Base-by-base conservation (phyloP, 1,140 invertebrate species). In the Lepidurus packardi region DNA sequence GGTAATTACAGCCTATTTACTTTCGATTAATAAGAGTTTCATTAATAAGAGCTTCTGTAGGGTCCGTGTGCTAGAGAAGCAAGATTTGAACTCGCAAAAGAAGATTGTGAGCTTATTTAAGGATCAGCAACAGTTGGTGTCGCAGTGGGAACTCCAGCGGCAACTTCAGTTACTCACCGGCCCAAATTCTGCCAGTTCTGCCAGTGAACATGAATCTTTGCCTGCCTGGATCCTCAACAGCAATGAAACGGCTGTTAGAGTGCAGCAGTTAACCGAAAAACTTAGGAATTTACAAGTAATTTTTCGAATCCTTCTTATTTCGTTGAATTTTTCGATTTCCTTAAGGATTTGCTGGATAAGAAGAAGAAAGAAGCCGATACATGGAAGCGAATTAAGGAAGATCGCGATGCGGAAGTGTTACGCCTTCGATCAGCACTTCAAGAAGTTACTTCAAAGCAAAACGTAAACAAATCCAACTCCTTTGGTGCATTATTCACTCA, bases 71-170 rank as follows among this genome's bases (percentile, higher is more conserved):
- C 53, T 65, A 16, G 45, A 25, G 9, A 77, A 41, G 44, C 24
- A 77, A 47, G 41, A 77, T 2, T 21, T 77, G 11, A 41, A 47
- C 9, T 16, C 24, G n/a, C 76, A 77, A 77, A 77, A 53, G 76
- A 77, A 47, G 11, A 25, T 47, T 53, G 21, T 16, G 7, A 53
- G 9, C 7, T 21, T 44, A 41, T 0, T 34, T 34, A 9, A 65
- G 21, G 53, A 65, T 7, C 53, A 65, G 10, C 6, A 7, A 65
- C 53, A 65, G 21, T n/a, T 65, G 13, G 21, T 1, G 16, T 65
- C 53, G 10, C 76, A 77, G 24, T 53, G 65, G 44, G 44, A 47
- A 13, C 34, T 77, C 24, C 76, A 77, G 44, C 25, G 65, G n/a
- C 65, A 53, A 25, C 76, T 77, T 45, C 65, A 45, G 21, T 43